Percentiles rank a stretch among this genome's conserved stretches.
Conservation (phyloP, 2,113 vertebrate genomes). For the Piprites chloris region DNA sequence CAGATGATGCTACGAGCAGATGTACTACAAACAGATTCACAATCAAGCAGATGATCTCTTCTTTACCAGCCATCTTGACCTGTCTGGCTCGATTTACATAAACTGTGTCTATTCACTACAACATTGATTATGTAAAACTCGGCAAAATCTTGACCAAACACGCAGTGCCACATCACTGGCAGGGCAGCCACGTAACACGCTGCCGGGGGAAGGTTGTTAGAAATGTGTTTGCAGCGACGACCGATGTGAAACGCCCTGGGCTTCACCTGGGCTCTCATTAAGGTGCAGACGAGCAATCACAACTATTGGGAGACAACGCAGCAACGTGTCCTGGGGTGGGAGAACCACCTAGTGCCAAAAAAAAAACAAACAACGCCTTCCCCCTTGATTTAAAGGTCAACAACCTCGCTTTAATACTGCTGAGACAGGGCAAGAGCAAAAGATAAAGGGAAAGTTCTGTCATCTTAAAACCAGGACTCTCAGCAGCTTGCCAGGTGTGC, state of each 20-base stretch:
- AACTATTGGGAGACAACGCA: not conserved
- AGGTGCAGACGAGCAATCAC: not conserved
- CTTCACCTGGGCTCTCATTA: not conserved
- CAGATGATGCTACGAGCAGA: not conserved
- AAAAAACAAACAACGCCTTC: not conserved
- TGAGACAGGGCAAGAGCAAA: not conserved
- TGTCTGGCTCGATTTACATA: constrained; percentile 44
- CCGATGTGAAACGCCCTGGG: not conserved
- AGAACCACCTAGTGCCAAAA: not conserved
- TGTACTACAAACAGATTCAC: constrained; percentile 19
- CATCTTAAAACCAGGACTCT: not conserved
- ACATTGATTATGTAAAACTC: constrained; percentile 20
- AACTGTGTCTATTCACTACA: not conserved
- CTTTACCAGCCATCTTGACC: constrained; percentile 31
- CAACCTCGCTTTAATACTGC: not conserved
- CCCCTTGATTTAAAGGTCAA: not conserved
- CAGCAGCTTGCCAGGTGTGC: not conserved
- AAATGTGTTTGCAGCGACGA: not conserved
- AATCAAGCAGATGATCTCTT: constrained; percentile 32
- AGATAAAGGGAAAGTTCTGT: not conserved
- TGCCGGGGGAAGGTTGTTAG: not conserved
- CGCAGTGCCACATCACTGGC: not conserved
- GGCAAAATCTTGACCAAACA: constrained; percentile 11
- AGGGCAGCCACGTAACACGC: accelerated
- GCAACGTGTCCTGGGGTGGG: not conserved